Conservation (phyloP, 1,140 invertebrate species). For the Sinonovacula constricta region DNA sequence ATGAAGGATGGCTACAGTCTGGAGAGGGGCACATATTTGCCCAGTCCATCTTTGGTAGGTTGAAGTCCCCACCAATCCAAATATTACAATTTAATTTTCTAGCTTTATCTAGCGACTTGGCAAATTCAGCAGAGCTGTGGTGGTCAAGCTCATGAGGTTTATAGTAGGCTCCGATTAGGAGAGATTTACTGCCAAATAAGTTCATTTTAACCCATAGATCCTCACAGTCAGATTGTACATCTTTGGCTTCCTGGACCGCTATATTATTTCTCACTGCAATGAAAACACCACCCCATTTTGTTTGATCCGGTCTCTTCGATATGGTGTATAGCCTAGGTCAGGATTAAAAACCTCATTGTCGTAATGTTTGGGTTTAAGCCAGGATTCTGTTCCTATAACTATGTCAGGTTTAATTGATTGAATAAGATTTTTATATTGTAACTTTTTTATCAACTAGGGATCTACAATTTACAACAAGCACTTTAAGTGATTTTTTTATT, state of each 20-base stretch:
- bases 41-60: conserved; percentile 32
- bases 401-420: conserved; percentile 11
- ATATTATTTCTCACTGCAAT: conserved; percentile 29
- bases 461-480: background rate
- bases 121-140: background rate
- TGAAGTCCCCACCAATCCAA: conserved; percentile 12
- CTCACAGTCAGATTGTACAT: background rate
- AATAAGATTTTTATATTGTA: conserved; percentile 8
- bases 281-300: conserved; percentile 1
- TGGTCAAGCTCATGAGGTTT: conserved; percentile 16
- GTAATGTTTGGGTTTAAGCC: conserved; percentile 16
- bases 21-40: background rate
- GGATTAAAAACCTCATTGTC: conserved; percentile 28
- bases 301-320: conserved; percentile 4
- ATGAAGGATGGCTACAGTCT: conserved; percentile 17
- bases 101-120: background rate
- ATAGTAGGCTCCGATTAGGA: conserved; percentile 1
- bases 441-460: background rate
- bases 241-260: background rate
- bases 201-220: conserved; percentile 9
- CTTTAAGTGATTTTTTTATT: background rate
- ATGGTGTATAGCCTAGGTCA: conserved; percentile 9
- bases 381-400: conserved; percentile 7
- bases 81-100: conserved; percentile 1
- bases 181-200: background rate